A percentile compares a stretch with the other conserved stretches of the same genome.
Evolutionary conservation across 2,888 invertebrate species (phyloP).

Genomic region (Eupeodes latifasciatus): DNA sequence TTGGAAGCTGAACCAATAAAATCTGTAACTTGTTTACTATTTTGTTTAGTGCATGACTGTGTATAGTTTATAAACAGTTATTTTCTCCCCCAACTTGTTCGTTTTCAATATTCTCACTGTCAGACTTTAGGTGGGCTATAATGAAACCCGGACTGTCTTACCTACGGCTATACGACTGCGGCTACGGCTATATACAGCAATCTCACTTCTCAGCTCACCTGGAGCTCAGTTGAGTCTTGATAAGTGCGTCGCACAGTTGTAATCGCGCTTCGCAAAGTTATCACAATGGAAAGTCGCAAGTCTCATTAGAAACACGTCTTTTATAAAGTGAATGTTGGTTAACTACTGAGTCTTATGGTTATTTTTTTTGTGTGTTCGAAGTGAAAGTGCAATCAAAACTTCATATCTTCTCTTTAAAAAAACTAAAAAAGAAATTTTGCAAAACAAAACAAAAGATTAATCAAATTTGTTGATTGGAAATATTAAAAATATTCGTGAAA

Average conservation of each 20-base stretch:
- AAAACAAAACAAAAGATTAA: slow-evolving; percentile 5
- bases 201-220: slow-evolving; percentile 46
- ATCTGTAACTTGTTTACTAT: slow-evolving; percentile 7
- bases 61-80: slow-evolving; percentile 25
- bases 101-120: slow-evolving; percentile 4
- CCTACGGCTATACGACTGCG: slow-evolving; percentile 15
- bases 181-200: neutral
- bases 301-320: slow-evolving; percentile 14
- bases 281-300: slow-evolving; percentile 35
- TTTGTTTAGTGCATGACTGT: slow-evolving; percentile 1
- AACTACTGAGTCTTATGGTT: neutral
- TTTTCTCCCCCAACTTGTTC: slow-evolving; percentile 40
- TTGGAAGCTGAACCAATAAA: neutral
- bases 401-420: slow-evolving; percentile 13
- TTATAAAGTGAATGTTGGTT: slow-evolving; percentile 41
- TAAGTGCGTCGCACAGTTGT: slow-evolving; percentile 63
- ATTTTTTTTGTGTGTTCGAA: neutral
- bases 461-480: neutral
- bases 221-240: slow-evolving; percentile 71
- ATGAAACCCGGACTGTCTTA: slow-evolving; percentile 24
- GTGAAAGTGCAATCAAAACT: slow-evolving; percentile 62
- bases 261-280: slow-evolving; percentile 39
- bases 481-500: neutral
- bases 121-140: neutral
- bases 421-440: slow-evolving; percentile 1